Percentiles rank a stretch among this genome's conserved stretches.
Evolutionary conservation across 2,113 vertebrate genomes (phyloP).

Genomic region (Polypterus bichir): DNA sequence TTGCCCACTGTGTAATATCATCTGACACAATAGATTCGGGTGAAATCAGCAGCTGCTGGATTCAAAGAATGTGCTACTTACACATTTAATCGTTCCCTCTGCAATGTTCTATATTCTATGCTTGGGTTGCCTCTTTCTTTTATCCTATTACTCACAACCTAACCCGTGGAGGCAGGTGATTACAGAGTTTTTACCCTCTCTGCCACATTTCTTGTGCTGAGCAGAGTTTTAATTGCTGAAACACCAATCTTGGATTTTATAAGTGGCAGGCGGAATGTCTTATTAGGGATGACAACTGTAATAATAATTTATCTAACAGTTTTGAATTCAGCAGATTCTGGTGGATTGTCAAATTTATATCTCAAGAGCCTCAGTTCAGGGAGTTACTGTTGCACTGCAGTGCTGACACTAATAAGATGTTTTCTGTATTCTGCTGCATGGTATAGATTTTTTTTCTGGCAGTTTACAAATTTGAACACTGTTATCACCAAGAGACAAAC

Average conservation of each 20-base stretch:
- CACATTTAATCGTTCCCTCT: too few relatives aligned
- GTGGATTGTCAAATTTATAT: too few relatives aligned
- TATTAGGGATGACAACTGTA: too few relatives aligned
- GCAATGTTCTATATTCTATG: conserved; percentile 1
- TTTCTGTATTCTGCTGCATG: background rate
- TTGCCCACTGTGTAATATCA: too few relatives aligned
- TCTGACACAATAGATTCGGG: too few relatives aligned
- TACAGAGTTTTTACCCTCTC: background rate
- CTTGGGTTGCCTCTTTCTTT: background rate
- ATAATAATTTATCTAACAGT: too few relatives aligned
- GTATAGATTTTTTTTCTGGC: background rate
- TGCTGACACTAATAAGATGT: background rate
- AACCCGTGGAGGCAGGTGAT: background rate
- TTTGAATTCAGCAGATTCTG: too few relatives aligned
- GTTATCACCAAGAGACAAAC: background rate
- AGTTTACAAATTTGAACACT: background rate
- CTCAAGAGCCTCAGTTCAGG: too few relatives aligned
- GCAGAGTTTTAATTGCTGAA: conserved; percentile 3
- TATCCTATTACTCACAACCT: background rate
- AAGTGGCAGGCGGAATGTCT: too few relatives aligned
- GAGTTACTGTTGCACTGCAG: background rate
- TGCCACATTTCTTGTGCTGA: background rate
- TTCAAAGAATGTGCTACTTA: too few relatives aligned
- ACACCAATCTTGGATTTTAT: too few relatives aligned
- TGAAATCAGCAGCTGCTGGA: too few relatives aligned